Conservation (phyloP, 35 echinoderm and acorn worm genomes). For the Holothuria glaberrima region DNA sequence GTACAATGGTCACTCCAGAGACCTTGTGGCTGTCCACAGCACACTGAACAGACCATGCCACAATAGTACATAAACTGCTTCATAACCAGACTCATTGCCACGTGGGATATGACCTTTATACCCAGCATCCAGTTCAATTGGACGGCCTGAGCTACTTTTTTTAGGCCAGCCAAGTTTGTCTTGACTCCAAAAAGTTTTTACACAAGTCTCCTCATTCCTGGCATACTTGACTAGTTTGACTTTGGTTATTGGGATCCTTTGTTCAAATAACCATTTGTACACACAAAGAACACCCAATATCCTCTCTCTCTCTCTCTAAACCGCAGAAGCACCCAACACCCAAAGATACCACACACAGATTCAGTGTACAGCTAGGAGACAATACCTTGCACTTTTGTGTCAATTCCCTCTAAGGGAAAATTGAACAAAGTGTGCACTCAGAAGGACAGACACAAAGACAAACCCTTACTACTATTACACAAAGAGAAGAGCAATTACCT, state of each 20-base stretch:
- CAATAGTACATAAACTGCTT: too few relatives aligned
- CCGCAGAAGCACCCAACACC: background rate
- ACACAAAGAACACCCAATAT: constrained; percentile 12
- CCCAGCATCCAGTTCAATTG: background rate
- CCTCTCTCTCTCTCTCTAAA: background rate
- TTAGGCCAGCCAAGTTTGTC: too few relatives aligned
- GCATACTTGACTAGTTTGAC: constrained; percentile 22
- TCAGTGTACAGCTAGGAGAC: background rate
- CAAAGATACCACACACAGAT: constrained; percentile 1
- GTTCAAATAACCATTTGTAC: constrained; percentile 43
- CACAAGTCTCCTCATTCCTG: constrained; percentile 2
- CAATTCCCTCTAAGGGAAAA: too few relatives aligned
- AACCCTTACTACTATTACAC: background rate
- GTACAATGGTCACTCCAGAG: too few relatives aligned
- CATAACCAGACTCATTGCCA: background rate
- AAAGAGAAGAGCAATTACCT: too few relatives aligned
- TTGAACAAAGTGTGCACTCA: constrained; percentile 1
- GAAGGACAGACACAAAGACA: constrained; percentile 29
- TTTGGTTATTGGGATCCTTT: constrained; percentile 9
- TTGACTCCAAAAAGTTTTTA: background rate
- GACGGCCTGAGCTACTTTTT: constrained; percentile 20
- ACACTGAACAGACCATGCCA: too few relatives aligned
- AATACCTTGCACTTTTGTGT: too few relatives aligned
- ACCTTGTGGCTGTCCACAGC: too few relatives aligned
- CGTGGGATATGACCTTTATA: background rate